Base-by-base conservation (phyloP, 1,140 invertebrate genomes). In the Drosophila kanapiae region DNA sequence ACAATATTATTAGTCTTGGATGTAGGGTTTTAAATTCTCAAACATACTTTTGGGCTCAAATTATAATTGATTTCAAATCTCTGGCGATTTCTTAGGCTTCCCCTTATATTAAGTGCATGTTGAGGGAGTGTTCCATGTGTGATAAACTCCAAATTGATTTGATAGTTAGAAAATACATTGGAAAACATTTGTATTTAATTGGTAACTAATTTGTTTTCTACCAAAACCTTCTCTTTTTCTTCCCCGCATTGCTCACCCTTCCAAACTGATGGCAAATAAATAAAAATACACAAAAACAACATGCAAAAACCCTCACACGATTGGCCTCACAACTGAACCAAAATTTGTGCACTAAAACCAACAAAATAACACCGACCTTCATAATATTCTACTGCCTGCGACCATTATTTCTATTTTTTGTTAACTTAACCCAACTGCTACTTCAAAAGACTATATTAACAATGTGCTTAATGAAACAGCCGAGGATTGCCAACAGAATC, bases 391-490 rank as follows among this genome's bases (percentile, higher is more conserved):
- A 29, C 58, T 43, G 53, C 58, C 63, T 70, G 47, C 45, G 48
- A 45, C 37, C 59, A 61, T 59, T 48, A n/a, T n/a, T 56, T 27
- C 6, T 23, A 56, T 14, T 53, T 60, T 71, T 60, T 45, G 62
- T 53, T 31, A 43, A 58, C 18, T 6, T 18, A 63, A 58, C 54
- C 47, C 40, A 53, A 40, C 42, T 53, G 9, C 23, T 27, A 62
- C 43, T 56, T 35, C 53, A 72, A 62, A 67, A 96, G 96, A 97
- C 94, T 97, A 97, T 93, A 96, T 96, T 92, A 96, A 96, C 87
- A 96, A 96, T 91, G 96, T 96, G 48, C 94, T 97, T 62, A 95
- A 96, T 91, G 96, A 97, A 93, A 94, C 95, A 63, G 94, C 94
- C 68, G 95, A 96, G 79, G 95, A 95, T 31, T 67, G 67, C 67